Evolutionary conservation across 2,888 invertebrate genomes (phyloP), one percentile per base, ranked within the genome.

Genomic region (Brachycybe producta): DNA sequence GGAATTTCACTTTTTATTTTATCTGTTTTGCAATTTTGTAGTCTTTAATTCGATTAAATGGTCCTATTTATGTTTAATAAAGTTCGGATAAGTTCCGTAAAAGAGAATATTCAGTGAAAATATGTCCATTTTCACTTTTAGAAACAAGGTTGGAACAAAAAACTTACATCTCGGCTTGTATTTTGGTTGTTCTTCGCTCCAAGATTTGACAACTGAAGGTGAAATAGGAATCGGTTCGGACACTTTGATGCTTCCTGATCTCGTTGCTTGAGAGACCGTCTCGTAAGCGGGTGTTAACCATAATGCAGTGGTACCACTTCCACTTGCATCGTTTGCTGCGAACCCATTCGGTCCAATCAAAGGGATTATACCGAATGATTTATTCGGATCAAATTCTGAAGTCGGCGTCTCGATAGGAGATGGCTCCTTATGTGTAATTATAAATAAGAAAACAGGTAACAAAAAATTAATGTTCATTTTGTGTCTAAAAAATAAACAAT

Each of bases 211-310:
- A 19, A 46, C 15, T 5, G 11, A 17, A 23, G 30, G 46, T 3
- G 21, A 13, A 2, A 84, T 84, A 2, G 83, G 82, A 62, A 84
- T 84, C 1, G 84, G 83, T 62, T 81, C 80, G 0, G 82, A 82
- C 28, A 73, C 68, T 58, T 77, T 76, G 17, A 55, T 15, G 35
- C 45, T 51, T n/a, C n/a, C 13, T 27, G 51, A 48, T 13, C 45
- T n/a, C n/a, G n/a, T n/a, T n/a, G n/a, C n/a, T n/a, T n/a, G n/a
- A n/a, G n/a, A n/a, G n/a, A n/a, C n/a, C 17, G 3, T 26, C 35
- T 34, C 27, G 2, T 26, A 40, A 21, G 17, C 36, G 15, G 17
- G 3, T 5, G 30, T 41, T 7, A 45, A 21, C 45, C 44, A 44
- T 2, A 8, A 11, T 11, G 30, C 11, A 3, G 45, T 1, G 1